Evolutionary conservation across 2,888 invertebrate species (phyloP).

Genomic region (Germaria angustata): DNA sequence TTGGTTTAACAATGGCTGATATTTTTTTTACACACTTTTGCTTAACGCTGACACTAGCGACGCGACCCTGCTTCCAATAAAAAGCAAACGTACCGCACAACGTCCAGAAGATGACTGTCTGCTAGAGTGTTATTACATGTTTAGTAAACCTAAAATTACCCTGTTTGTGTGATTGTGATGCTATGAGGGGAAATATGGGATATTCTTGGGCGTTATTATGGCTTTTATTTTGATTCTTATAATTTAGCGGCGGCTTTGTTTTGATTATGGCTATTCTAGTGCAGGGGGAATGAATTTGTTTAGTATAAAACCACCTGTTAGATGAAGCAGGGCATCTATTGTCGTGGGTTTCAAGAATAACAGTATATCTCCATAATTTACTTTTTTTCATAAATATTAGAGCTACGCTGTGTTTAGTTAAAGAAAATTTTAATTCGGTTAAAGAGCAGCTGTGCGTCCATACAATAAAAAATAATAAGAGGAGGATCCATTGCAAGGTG

Average conservation of each 20-base stretch:
- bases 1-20: slow-evolving; percentile 85
- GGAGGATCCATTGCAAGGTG: no score
- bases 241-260: slow-evolving; percentile 30
- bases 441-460: no score
- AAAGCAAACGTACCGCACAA: slow-evolving; percentile 66
- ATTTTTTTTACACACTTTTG: slow-evolving; percentile 84
- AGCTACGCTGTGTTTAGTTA: no score
- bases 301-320: slow-evolving; percentile 29
- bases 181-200: slow-evolving; percentile 33
- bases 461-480: no score
- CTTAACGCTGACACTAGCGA: slow-evolving; percentile 57
- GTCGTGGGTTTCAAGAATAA: no score
- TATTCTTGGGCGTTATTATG: slow-evolving; percentile 38
- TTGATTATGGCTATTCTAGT: slow-evolving; percentile 29
- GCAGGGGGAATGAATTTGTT: background rate
- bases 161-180: slow-evolving; percentile 6
- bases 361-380: no score
- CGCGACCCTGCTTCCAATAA: slow-evolving; percentile 44
- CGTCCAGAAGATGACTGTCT: slow-evolving; percentile 66
- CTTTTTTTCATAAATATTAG: no score
- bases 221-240: slow-evolving; percentile 42
- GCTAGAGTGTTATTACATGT: background rate
- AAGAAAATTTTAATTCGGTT: no score
- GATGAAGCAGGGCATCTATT: no score
- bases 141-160: slow-evolving; percentile 56